Evolutionary conservation across 2,113 vertebrate species (phyloP).

Genomic region (Rana temporaria): DNA sequence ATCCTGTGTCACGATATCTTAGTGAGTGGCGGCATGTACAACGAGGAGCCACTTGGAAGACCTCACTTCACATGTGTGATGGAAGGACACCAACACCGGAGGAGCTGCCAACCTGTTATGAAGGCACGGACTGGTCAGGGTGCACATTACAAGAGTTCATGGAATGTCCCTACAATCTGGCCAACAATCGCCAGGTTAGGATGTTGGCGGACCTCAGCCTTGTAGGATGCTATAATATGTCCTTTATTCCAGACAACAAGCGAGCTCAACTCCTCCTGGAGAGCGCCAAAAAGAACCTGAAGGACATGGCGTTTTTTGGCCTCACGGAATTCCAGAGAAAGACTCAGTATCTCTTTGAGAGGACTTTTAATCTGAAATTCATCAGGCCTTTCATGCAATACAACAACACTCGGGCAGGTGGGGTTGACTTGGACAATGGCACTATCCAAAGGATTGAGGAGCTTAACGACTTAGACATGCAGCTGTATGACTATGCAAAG

Average conservation of each 20-base stretch:
- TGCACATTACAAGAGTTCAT: slow-evolving; percentile 98
- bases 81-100: slow-evolving; percentile 94
- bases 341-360: slow-evolving; percentile 97
- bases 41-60: slow-evolving; percentile 97
- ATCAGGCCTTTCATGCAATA: slow-evolving; percentile 98
- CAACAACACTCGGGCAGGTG: slow-evolving; percentile 94
- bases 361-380: slow-evolving; percentile 95
- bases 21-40: slow-evolving; percentile 98
- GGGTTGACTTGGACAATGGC: slow-evolving; percentile 90
- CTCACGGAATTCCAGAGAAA: slow-evolving; percentile 98
- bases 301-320: slow-evolving; percentile 98
- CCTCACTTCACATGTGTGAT: slow-evolving; percentile 97
- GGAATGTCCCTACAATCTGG: slow-evolving; percentile 97
- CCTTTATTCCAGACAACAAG: slow-evolving; percentile 93
- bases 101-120: slow-evolving; percentile 95
- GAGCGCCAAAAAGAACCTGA: slow-evolving; percentile 96
- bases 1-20: slow-evolving; percentile 96
- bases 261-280: slow-evolving; percentile 93
- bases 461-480: slow-evolving; percentile 97
- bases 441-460: slow-evolving; percentile 94
- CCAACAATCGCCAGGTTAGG: slow-evolving; percentile 95
- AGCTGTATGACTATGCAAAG: slow-evolving; percentile 96
- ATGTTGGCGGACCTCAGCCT: slow-evolving; percentile 97
- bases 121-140: slow-evolving; percentile 96
- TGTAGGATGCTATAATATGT: slow-evolving; percentile 99